Percentiles rank a stretch among this genome's conserved stretches.
Conservation (phyloP, 2,113 vertebrate genomes). For the Sapayoa aenigma region DNA sequence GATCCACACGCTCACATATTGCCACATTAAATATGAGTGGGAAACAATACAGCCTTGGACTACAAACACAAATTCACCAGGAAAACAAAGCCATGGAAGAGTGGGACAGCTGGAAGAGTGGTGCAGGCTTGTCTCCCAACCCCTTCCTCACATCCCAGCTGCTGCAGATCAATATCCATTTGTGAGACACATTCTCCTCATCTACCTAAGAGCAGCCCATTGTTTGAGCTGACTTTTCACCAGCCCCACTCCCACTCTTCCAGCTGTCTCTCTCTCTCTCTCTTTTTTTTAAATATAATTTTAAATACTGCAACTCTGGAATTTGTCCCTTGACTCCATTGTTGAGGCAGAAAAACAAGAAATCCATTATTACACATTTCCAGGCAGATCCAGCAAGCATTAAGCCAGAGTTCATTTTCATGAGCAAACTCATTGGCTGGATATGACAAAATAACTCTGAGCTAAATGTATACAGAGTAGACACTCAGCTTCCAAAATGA, state of each 20-base stretch:
- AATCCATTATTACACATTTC: slow-evolving; percentile 4
- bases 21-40: neutral
- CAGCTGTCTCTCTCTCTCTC: neutral
- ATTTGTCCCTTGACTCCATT: slow-evolving; percentile 25
- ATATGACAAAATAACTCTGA: neutral
- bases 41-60: neutral
- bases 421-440: neutral
- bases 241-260: slow-evolving; percentile 4
- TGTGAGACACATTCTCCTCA: neutral
- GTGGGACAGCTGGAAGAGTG: neutral
- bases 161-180: slow-evolving; percentile 48
- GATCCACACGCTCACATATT: neutral
- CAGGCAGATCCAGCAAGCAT: neutral
- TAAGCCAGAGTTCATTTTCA: neutral
- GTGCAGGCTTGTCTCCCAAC: neutral
- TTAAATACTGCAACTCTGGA: neutral
- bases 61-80: neutral
- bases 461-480: neutral
- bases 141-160: neutral
- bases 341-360: slow-evolving; percentile 12
- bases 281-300: neutral
- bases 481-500: neutral
- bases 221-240: neutral
- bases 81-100: neutral
- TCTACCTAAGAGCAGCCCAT: slow-evolving; percentile 36